A percentile compares a stretch with the other conserved stretches of the same genome.
Conservation (phyloP, 2,888 invertebrate species). For the Netelia fuscicornis region DNA sequence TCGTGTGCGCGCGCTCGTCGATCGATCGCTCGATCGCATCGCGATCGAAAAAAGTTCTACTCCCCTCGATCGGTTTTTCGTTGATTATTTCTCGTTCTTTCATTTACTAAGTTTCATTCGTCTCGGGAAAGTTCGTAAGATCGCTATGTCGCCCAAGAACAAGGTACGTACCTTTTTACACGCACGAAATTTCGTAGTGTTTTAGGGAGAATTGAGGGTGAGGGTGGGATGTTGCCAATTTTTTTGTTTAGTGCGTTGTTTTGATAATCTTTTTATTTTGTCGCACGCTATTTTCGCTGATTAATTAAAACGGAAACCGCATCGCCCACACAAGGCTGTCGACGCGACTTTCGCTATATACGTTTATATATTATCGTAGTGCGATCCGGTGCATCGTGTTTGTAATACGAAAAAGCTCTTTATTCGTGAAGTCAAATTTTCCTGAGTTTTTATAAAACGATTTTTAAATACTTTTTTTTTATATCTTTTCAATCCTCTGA, state of each 20-base stretch:
- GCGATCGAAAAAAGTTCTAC: conserved; percentile 1
- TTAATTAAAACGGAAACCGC: conserved; percentile 54
- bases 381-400: background rate
- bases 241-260: background rate
- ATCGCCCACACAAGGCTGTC: conserved; percentile 54
- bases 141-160: conserved; percentile 77
- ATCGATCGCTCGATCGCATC: conserved; percentile 32
- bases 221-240: background rate
- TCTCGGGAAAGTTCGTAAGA: conserved; percentile 9
- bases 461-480: too few relatives aligned
- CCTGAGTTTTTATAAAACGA: too few relatives aligned
- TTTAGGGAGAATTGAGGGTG: background rate
- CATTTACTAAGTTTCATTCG: background rate
- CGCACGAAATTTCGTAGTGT: background rate
- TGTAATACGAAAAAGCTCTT: background rate
- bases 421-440: too few relatives aligned
- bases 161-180: conserved; percentile 75
- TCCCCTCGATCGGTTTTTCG: background rate
- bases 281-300: conserved; percentile 8
- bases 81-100: background rate
- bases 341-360: background rate
- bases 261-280: background rate
- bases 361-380: background rate
- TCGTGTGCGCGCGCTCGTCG: conserved; percentile 46
- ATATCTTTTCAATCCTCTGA: too few relatives aligned